Evolutionary conservation across 2,113 vertebrate genomes (phyloP).

Genomic region (Heloderma charlesbogerti): DNA sequence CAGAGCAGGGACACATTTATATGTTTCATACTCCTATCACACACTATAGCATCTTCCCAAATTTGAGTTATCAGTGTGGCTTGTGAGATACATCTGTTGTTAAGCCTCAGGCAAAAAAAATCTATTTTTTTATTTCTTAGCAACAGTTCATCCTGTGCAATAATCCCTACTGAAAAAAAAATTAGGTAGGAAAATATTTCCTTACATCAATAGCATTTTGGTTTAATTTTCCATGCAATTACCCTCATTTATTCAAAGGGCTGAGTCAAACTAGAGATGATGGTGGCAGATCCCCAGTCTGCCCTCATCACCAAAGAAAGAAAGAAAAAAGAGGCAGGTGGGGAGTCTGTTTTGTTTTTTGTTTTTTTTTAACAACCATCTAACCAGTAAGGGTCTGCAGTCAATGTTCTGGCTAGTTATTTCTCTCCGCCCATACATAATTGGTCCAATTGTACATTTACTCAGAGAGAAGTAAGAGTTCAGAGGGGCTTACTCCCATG

Average conservation of each 20-base stretch:
- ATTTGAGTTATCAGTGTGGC: not conserved
- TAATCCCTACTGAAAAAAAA: not conserved
- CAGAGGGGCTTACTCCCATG: not conserved
- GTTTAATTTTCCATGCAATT: not conserved
- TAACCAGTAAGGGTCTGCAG: not conserved
- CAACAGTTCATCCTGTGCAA: not conserved
- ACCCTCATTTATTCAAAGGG: not conserved
- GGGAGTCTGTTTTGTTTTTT: not conserved
- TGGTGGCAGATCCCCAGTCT: not conserved
- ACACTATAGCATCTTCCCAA: not conserved
- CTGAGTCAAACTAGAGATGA: not conserved
- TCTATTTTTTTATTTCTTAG: not conserved
- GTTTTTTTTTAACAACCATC: no score
- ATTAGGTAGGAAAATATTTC: not conserved
- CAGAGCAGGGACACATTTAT: not conserved
- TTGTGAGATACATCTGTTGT: not conserved
- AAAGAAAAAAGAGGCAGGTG: not conserved
- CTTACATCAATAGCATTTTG: not conserved
- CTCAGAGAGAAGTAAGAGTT: not conserved
- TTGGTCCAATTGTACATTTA: not conserved
- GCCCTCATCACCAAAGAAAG: not conserved
- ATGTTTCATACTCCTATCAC: not conserved
- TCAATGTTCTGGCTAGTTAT: not conserved
- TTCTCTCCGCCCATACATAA: not conserved
- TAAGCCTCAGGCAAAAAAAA: not conserved